Evolutionary conservation across 2,888 invertebrate species (phyloP), one percentile per base, ranked within the genome.

Genomic region (Caradrina kadenii): DNA sequence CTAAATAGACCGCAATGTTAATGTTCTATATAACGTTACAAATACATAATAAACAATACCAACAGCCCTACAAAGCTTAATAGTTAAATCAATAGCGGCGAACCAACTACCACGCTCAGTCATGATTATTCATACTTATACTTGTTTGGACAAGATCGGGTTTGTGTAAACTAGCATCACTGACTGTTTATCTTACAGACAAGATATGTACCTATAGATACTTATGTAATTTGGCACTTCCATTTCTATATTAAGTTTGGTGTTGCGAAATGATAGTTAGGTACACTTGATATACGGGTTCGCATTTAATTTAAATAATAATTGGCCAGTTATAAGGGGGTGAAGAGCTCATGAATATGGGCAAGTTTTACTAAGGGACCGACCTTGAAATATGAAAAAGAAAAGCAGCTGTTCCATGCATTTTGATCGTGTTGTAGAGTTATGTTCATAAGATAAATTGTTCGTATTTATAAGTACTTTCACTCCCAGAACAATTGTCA

Each of bases 51-150:
- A 48, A 53, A 11, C 7, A 26, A 58, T 53, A 50, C 7, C 11
- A 49, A 22, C 26, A 39, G 1, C 10, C 7, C 19, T 7, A 15
- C 52, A 39, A 26, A 65, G 21, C 21, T 39, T 21, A 48, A 65
- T 53, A 48, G 13, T 53, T 63, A 73, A 73, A 74, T 68, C 74
- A 67, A 79, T 76, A 74, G n/a, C 13, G 53, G 58, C 13, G 42
- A 42, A 55, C 45, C 49, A 39, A 53, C 35, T 56, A 19, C 50
- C 50, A 42, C 45, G 22, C 19, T 67, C 45, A 35, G 64, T 66
- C 70, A 83, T 77, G 73, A 72, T 81, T 80, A 81, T 81, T 83
- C 83, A 81, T 74, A 77, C 70, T 83, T 73, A 80, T n/a, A 70
- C 53, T 80, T 74, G 68, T 72, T 68, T 66, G 72, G 74, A 73